Percentiles rank a stretch among this genome's conserved stretches.
These are phyloP conservation scores for Drosophila nikananu DNA, from an alignment of 1,140 invertebrate genomes.

Conservation along the genomic window DNA sequence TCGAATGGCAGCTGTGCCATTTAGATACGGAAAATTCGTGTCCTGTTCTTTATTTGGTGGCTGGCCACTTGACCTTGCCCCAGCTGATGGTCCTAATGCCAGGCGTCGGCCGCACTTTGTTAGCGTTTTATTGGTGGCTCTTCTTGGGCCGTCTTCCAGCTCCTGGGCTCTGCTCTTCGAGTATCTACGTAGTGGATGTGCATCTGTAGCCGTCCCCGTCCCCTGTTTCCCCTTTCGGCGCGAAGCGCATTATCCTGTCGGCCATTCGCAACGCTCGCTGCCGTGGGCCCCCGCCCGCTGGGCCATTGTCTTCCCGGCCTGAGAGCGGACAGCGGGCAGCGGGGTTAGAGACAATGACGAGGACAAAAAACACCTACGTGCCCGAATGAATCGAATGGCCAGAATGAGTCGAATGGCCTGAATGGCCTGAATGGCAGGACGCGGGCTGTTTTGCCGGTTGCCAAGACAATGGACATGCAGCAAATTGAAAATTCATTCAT, in stretches of 20 bases:
- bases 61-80: slow-evolving; percentile 36
- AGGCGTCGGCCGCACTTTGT: slow-evolving; percentile 35
- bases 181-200: slow-evolving; percentile 4
- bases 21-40: neutral
- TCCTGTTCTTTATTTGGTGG: slow-evolving; percentile 8
- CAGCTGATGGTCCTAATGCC: slow-evolving; percentile 20
- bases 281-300: slow-evolving; percentile 55
- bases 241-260: slow-evolving; percentile 58
- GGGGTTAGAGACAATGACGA: slow-evolving; percentile 65
- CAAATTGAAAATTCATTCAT: slow-evolving; percentile 84
- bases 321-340: slow-evolving; percentile 50
- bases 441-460: slow-evolving; percentile 67
- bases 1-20: slow-evolving; percentile 9
- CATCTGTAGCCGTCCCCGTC: slow-evolving; percentile 8
- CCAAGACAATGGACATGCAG: slow-evolving; percentile 78
- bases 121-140: slow-evolving; percentile 58
- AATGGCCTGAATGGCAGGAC: slow-evolving; percentile 75
- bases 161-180: neutral
- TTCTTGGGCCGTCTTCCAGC: slow-evolving; percentile 3
- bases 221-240: slow-evolving; percentile 25
- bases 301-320: slow-evolving; percentile 49
- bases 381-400: slow-evolving; percentile 46
- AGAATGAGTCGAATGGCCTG: slow-evolving; percentile 35
- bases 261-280: slow-evolving; percentile 57
- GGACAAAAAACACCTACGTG: slow-evolving; percentile 77